Evolutionary conservation across 2,888 invertebrate species (phyloP), one percentile per base, ranked within the genome.

Genomic region (Mythimna loreyi): DNA sequence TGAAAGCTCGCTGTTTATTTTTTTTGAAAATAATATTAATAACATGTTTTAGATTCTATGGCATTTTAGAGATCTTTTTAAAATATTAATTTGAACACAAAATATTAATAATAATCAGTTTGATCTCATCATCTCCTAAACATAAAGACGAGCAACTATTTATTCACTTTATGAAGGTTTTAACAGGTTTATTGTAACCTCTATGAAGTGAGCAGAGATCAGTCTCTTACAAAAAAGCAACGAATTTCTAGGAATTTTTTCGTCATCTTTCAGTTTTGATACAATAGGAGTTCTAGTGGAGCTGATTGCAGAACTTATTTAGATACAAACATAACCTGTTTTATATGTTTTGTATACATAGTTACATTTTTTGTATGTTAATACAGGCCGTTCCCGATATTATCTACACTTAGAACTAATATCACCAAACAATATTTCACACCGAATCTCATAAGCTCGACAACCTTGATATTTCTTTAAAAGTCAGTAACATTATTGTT

Each of bases 371-470:
- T 79, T 69, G 69, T 78, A 74, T 79, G 66, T 76, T 69, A 75
- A 76, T 86, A 83, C 85, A 88, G 87, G 88, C 88, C 87, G 80
- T 86, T 78, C 68, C 77, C 36, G 63, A 76, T 78, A 85, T 87
- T 92, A 93, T 89, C 90, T 93, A 93, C 88, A 88, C 89, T 94
- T 94, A 94, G 25, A 67, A 63, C 91, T 94, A 94, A 88, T 95
- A 95, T 94, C 95, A 94, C 95, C 89, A 87, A 78, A 91, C 84
- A 89, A 83, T 82, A 88, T 87, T 76, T 70, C 82, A 90, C 84
- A 90, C 86, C 87, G 68, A 89, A 89, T 89, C 94, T 95, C 95
- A 95, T 95, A 95, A 95, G 93, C 94, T 94, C 92, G 84, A 85
- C 80, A 87, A 89, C 85, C 87, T 91, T 87, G 89, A 90, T 87